These are phyloP conservation scores for Oreochromis grahami DNA, from an alignment of 2,797 vertebrate genomes.

Conservation along the genomic window DNA sequence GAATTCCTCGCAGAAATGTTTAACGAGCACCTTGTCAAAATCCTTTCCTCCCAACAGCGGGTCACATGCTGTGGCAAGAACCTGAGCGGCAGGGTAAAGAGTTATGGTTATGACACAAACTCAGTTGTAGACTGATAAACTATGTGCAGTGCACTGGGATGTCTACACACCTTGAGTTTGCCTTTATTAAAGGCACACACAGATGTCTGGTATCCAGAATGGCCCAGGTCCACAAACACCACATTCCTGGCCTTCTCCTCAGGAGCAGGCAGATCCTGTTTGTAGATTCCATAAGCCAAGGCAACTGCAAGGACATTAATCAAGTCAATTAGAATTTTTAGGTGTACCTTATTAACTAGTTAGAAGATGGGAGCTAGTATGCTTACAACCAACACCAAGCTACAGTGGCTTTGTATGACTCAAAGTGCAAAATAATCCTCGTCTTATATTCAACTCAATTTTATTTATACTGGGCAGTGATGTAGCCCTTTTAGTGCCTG, in stretches of 20 bases:
- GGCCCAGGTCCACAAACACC: constrained; percentile 96
- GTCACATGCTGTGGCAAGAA: constrained; percentile 92
- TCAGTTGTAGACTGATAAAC: background rate
- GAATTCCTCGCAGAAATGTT: constrained; percentile 93
- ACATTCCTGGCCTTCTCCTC: constrained; percentile 98
- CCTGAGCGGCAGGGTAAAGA: constrained; percentile 66
- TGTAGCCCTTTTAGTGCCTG: background rate
- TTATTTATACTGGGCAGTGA: background rate
- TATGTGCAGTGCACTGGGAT: background rate
- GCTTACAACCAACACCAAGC: background rate
- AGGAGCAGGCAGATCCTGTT: constrained; percentile 92
- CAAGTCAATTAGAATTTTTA: background rate
- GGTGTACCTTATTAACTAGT: background rate
- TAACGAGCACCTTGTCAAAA: constrained; percentile 91
- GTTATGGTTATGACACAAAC: background rate
- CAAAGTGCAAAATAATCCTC: background rate
- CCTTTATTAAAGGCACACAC: constrained; percentile 97
- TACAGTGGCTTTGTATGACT: background rate
- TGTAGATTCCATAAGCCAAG: constrained; percentile 97
- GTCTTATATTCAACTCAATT: background rate
- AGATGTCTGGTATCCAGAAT: constrained; percentile 95
- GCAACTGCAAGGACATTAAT: constrained; percentile 79
- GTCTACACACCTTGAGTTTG: constrained; percentile 88
- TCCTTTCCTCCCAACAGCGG: constrained; percentile 90
- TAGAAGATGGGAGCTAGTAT: background rate